A percentile compares a stretch with the other conserved stretches of the same genome.
phyloP scores from a whole-genome alignment of 2,888 invertebrate genomes.

The Aleiodes testaceus region DNA sequence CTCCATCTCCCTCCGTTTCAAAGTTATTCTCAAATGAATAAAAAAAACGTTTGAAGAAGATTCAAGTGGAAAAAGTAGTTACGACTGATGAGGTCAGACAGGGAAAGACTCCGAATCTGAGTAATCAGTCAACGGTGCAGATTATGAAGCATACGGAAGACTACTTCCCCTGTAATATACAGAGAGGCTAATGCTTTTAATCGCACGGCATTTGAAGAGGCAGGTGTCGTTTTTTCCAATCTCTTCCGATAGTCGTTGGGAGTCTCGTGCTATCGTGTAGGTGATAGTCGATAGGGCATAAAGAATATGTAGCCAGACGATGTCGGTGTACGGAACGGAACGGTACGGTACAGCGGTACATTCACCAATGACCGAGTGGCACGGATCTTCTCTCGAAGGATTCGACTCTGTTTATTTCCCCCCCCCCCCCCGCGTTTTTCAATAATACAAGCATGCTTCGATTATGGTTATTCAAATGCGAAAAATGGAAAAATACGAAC shows the following conservation, averaged over 20 bases:
- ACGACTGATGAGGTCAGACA: no score
- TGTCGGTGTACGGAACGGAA: slow-evolving; percentile 55
- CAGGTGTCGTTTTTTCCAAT: not conserved
- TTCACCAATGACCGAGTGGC: slow-evolving; percentile 73
- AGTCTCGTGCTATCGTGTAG: not conserved
- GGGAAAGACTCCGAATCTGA: no score
- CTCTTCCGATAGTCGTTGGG: not conserved
- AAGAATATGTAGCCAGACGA: slow-evolving; percentile 25
- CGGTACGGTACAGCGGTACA: slow-evolving; percentile 64
- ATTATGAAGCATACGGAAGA: slow-evolving; percentile 15
- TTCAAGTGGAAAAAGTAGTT: no score
- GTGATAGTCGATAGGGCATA: slow-evolving; percentile 45
- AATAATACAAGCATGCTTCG: slow-evolving; percentile 13
- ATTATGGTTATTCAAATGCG: slow-evolving; percentile 21
- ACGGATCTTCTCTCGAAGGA: slow-evolving; percentile 64
- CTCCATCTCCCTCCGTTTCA: no score
- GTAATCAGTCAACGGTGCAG: slow-evolving; percentile 16
- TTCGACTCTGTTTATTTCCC: slow-evolving; percentile 35
- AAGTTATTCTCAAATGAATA: no score
- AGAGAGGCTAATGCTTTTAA: slow-evolving; percentile 8
- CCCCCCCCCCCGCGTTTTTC: slow-evolving; percentile 15
- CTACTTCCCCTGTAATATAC: slow-evolving; percentile 24
- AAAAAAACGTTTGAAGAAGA: no score
- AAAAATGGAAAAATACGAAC: slow-evolving; percentile 22
- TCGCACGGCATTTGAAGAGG: not conserved